Conservation (phyloP, 2,888 invertebrate genomes). For the Nebria brevicollis region DNA sequence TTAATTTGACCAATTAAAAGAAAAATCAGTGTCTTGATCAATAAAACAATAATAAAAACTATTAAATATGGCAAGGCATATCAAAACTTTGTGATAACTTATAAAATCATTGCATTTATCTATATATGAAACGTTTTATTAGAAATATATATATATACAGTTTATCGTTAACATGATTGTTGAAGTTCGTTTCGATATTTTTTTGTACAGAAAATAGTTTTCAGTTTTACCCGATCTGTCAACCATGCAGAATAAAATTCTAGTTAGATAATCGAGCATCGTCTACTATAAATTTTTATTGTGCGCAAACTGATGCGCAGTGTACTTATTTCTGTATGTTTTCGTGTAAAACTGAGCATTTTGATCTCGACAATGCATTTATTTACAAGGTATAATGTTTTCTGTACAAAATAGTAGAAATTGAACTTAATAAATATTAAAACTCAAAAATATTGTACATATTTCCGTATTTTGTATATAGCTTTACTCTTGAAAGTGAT, state of each 20-base stretch:
- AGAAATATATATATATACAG: not conserved
- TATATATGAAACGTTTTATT: not conserved
- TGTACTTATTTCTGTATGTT: not conserved
- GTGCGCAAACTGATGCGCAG: not conserved
- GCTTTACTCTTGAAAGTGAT: constrained; percentile 1
- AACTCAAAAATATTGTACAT: not conserved
- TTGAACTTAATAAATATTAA: not conserved
- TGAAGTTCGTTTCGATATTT: not conserved
- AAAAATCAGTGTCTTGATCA: not conserved
- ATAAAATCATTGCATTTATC: not conserved
- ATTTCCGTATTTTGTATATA: not conserved
- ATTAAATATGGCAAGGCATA: not conserved
- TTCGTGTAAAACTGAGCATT: too few species aligned
- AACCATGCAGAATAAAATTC: too few species aligned
- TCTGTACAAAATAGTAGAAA: not conserved
- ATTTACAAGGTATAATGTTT: not conserved
- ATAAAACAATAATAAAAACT: not conserved
- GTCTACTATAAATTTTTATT: not conserved
- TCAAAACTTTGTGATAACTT: not conserved
- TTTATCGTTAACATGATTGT: not conserved
- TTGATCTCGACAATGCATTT: not conserved
- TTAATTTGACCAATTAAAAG: not conserved
- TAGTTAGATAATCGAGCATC: not conserved
- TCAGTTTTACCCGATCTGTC: not conserved
- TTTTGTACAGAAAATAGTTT: not conserved